phyloP scores from a whole-genome alignment of 2,797 vertebrate genomes.

The Eulemur albifrons region DNA sequence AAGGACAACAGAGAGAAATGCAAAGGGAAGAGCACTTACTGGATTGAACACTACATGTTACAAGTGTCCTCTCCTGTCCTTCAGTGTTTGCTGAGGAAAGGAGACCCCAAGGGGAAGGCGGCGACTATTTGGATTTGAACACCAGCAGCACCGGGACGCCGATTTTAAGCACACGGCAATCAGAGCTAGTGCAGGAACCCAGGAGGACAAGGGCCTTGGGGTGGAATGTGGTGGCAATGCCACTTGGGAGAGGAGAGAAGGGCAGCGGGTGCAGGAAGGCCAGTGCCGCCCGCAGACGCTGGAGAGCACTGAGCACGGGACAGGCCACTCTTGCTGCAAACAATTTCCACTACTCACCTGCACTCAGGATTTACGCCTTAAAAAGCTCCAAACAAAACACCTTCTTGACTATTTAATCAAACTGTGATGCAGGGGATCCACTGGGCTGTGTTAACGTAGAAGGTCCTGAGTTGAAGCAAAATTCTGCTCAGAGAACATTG shows the following conservation, averaged over 20 bases:
- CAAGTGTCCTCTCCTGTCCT: background rate
- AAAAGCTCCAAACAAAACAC: background rate
- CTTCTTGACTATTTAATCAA: background rate
- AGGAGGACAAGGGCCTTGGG: accelerated
- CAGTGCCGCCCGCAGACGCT: accelerated
- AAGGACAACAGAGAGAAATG: background rate
- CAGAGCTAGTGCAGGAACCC: background rate
- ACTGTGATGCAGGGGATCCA: too few relatives aligned
- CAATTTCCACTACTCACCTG: background rate
- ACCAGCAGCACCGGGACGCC: background rate
- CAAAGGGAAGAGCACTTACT: background rate
- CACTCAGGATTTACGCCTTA: background rate
- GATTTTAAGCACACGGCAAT: accelerated
- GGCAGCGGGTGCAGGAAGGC: accelerated
- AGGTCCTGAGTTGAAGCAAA: background rate
- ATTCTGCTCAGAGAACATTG: background rate
- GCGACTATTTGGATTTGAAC: accelerated
- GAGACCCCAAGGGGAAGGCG: background rate
- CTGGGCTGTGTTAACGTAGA: accelerated
- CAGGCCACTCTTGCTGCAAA: too few relatives aligned
- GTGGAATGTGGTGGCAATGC: accelerated
- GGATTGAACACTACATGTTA: accelerated
- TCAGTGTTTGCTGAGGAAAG: background rate
- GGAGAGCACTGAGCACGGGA: background rate
- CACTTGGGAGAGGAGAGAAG: background rate